A percentile compares a stretch with the other conserved stretches of the same genome.
Evolutionary conservation across 2,797 vertebrate genomes (phyloP).

Genomic region (Rallus crepitans): DNA sequence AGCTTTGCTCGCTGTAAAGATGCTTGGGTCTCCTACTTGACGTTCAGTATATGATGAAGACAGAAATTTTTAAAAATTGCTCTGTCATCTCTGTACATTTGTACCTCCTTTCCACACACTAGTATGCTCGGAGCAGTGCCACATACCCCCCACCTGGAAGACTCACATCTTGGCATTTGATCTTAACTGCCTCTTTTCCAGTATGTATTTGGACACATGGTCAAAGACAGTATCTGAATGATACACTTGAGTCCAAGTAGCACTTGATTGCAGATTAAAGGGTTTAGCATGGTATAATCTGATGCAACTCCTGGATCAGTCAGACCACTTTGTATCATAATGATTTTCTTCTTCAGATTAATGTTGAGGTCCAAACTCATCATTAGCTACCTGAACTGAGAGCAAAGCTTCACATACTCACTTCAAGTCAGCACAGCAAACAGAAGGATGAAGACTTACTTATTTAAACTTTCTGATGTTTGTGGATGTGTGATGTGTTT

Average conservation of each 20-base stretch:
- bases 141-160: not conserved
- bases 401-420: not conserved
- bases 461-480: not conserved
- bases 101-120: not conserved
- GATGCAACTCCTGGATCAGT: not conserved
- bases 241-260: not conserved
- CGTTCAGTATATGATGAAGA: not conserved
- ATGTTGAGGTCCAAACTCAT: not conserved
- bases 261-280: not conserved
- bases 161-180: not conserved
- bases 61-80: not conserved
- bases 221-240: not conserved
- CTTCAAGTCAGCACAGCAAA: not conserved
- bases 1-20: constrained; percentile 6
- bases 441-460: not conserved
- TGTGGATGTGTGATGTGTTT: not conserved
- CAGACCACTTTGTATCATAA: not conserved
- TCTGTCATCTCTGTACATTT: not conserved
- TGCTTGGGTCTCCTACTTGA: not conserved
- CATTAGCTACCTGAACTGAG: not conserved
- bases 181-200: not conserved
- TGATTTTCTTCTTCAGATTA: not conserved
- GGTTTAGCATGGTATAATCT: not conserved
- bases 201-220: not conserved
- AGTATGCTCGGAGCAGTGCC: not conserved